Evolutionary conservation across 2,797 vertebrate genomes (phyloP).

Genomic region (Tolypeutes matacus): DNA sequence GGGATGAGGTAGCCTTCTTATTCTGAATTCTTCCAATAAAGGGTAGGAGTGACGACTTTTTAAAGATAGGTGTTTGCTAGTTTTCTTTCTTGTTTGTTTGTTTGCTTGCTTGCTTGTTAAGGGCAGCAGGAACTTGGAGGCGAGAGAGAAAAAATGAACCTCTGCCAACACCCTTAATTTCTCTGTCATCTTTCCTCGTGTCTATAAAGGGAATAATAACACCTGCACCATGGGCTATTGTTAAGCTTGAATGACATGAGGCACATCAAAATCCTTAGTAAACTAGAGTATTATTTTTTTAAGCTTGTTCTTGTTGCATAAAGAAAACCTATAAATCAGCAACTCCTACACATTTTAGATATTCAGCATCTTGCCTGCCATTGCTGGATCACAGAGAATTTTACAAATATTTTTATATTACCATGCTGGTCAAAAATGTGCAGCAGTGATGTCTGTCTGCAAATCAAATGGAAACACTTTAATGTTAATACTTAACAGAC

Average conservation of each 20-base stretch:
- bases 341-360: not conserved
- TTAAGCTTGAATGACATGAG: conserved; percentile 3
- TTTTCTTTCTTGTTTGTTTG: not conserved
- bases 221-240: not conserved
- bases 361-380: not conserved
- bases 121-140: not conserved
- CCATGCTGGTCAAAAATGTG: conserved; percentile 61
- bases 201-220: conserved; percentile 11
- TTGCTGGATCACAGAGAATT: conserved; percentile 45
- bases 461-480: conserved; percentile 59
- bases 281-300: not conserved
- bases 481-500: conserved; percentile 69
- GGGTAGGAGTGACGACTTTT: not conserved
- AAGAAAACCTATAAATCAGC: conserved; percentile 10
- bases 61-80: too few relatives aligned
- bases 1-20: not conserved
- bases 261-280: not conserved
- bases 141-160: not conserved
- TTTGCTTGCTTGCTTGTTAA: conserved; percentile 43
- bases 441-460: conserved; percentile 62
- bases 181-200: not conserved
- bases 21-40: not conserved
- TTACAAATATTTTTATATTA: conserved; percentile 65
- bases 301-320: not conserved
- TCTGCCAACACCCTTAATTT: not conserved